Base-by-base conservation (phyloP, 2,113 vertebrate species). In the Thermophis baileyi region DNA sequence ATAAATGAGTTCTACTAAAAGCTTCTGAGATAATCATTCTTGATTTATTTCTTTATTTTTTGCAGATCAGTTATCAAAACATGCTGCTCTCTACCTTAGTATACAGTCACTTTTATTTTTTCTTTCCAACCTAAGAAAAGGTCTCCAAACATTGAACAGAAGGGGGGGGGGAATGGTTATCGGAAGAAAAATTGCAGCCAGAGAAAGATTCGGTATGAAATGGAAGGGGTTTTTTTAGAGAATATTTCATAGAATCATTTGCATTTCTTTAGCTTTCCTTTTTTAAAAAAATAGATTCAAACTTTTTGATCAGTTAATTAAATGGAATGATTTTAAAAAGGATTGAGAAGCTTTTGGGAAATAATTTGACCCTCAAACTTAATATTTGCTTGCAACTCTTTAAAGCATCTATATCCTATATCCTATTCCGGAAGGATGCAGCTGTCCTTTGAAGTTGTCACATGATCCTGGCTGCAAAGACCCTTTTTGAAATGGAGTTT, bases 21-120 rank as follows among this genome's bases (percentile, higher is more conserved):
- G 54, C 10, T 0, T 0, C 1, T 2, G 49, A 6, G 6, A 55
- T 53, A 40, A 54, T 8, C 46, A 53, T 1, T 3, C 14, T 40
- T 49, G 49, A 14, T 46, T 44, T 8, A 60, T 46, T 69, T 69
- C 4, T 63, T 11, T 91, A 4, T 5, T 53, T 22, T 63, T 54
- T 12, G 24, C 44, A 91, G 11, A 18, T 11, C 24, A 81, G n/a
- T 25, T 81, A n/a, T 51, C 49, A 40, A 22, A 51, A 40, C 9
- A n/a, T 9, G 89, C 40, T n/a, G 1, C 5, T n/a, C 30, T 12
- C 27, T 44, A 35, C 6, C n/a, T 89, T 54, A 54, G 24, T 22
- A 3, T n/a, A 30, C 7, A 60, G 40, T 18, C 44, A 16, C n/a
- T 35, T 49, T 90, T 90, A 11, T 50, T 20, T 27, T 50, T 35